phyloP scores from a whole-genome alignment of 2,797 vertebrate genomes.

The Corythornis leucogaster region DNA sequence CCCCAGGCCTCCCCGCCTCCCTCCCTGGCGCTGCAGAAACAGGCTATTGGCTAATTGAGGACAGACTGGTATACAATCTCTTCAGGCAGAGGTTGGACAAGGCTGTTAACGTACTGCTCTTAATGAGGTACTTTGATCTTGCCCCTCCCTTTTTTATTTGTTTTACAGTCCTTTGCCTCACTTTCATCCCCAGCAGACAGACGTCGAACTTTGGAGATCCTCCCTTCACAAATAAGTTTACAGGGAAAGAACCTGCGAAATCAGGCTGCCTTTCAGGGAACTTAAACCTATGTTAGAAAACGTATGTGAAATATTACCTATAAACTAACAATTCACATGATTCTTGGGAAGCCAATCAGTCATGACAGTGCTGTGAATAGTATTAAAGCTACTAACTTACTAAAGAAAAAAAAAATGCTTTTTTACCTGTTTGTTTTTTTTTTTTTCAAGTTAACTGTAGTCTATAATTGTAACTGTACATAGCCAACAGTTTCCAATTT shows the following conservation, averaged over 20 bases:
- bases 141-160: conserved; percentile 55
- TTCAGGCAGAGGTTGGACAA: conserved; percentile 23
- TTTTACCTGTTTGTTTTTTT: not conserved
- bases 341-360: not conserved
- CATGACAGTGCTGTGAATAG: not conserved
- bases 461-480: not conserved
- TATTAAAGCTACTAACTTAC: not conserved
- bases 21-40: conserved; percentile 8
- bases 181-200: conserved; percentile 3
- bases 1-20: not conserved
- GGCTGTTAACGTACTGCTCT: not conserved
- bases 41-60: conserved; percentile 31
- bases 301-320: not conserved
- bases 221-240: conserved; percentile 46
- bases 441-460: not conserved
- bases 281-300: not conserved
- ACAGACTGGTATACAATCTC: not conserved
- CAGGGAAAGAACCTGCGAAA: not conserved
- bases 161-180: conserved; percentile 45
- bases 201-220: not conserved
- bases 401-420: accelerated
- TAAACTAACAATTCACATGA: not conserved
- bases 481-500: not conserved
- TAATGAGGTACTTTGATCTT: conserved; percentile 59
- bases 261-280: not conserved